These are phyloP conservation scores for Drosophila barbarae DNA, from an alignment of 2,888 invertebrate genomes.

Conservation along the genomic window DNA sequence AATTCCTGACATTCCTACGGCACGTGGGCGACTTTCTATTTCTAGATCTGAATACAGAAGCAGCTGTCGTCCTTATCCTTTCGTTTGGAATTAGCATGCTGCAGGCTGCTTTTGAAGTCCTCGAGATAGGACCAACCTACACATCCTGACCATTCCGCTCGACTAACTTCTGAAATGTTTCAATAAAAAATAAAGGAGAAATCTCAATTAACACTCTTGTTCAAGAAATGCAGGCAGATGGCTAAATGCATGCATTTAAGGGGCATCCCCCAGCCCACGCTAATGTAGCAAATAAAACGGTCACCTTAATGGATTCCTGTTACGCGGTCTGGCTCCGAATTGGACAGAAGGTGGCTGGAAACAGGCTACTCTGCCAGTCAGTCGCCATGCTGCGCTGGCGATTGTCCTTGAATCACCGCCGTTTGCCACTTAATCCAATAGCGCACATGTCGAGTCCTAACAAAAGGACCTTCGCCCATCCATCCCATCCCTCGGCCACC, in stretches of 20 bases:
- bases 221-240: constrained; percentile 72
- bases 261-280: constrained; percentile 45
- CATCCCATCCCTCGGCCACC: constrained; percentile 5
- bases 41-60: constrained; percentile 22
- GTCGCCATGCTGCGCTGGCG: constrained; percentile 72
- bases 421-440: constrained; percentile 47
- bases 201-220: constrained; percentile 69
- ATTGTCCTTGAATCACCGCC: constrained; percentile 71
- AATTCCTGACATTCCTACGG: constrained; percentile 76
- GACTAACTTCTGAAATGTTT: constrained; percentile 43
- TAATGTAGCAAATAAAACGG: constrained; percentile 73
- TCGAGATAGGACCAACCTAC: not conserved
- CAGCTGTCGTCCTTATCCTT: constrained; percentile 28
- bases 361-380: constrained; percentile 6
- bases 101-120: constrained; percentile 9
- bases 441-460: constrained; percentile 58
- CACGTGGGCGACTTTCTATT: constrained; percentile 56
- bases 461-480: constrained; percentile 49
- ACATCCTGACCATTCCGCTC: constrained; percentile 49
- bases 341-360: constrained; percentile 68
- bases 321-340: constrained; percentile 72
- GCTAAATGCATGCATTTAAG: constrained; percentile 75
- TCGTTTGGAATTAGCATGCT: constrained; percentile 28
- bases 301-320: constrained; percentile 74
- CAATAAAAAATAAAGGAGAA: constrained; percentile 15